Evolutionary conservation across 2,797 vertebrate genomes (phyloP).

Genomic region (Urosaurus nigricauda): DNA sequence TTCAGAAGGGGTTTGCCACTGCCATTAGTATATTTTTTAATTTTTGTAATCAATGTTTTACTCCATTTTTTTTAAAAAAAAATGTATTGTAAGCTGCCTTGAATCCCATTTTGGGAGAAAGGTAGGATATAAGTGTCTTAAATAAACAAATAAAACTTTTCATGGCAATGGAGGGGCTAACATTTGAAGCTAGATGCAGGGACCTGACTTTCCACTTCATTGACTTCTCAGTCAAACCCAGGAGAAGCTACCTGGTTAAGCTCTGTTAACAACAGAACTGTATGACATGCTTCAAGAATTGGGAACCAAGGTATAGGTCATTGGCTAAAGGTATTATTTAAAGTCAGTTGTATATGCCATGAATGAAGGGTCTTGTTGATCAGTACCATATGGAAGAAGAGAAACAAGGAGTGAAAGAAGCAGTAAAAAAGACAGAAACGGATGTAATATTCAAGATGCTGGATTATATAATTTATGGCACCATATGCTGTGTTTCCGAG

Average conservation of each 20-base stretch:
- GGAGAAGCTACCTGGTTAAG: not conserved
- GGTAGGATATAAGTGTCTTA: no score
- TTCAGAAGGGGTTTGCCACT: no score
- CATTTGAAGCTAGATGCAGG: not conserved
- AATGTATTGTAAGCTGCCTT: no score
- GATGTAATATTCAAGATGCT: not conserved
- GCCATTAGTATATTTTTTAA: no score
- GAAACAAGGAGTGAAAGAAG: slow-evolving; percentile 2
- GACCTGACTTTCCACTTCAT: no score
- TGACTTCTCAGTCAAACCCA: not conserved
- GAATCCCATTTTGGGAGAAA: no score
- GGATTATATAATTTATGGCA: not conserved
- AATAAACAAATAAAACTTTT: not conserved
- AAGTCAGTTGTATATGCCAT: not conserved
- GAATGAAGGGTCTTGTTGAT: slow-evolving; percentile 1
- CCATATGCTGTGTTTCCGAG: slow-evolving; percentile 12
- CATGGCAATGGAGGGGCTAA: not conserved
- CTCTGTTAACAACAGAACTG: not conserved
- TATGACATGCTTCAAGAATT: not conserved
- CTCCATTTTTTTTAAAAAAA: no score
- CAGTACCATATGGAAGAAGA: not conserved
- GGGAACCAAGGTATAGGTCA: not conserved
- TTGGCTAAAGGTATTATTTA: not conserved
- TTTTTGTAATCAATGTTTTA: no score
- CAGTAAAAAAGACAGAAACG: not conserved